A percentile compares a stretch with the other conserved stretches of the same genome.
These are phyloP conservation scores for crab-eating macaque (Macaca fascicularis) DNA, from an alignment of 2,113 vertebrate genomes.

Conservation along the genomic window T2T-MFA8v1.1 NC_088378.1:15397001-15397500, in stretches of 20 bases:
- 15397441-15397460: background rate
- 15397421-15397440: background rate
- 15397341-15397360: constrained; percentile 23
- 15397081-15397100: background rate
- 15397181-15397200: background rate
- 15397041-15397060: background rate
- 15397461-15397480: background rate
- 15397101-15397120: background rate
- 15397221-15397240: background rate
- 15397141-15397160: background rate
- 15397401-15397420: constrained; percentile 19
- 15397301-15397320: constrained; percentile 1
- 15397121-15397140: background rate
- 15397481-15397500: background rate
- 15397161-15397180: background rate
- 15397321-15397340: constrained; percentile 34
- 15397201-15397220: background rate
- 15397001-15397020: background rate
- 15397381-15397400: background rate
- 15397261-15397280: background rate
- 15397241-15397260: background rate
- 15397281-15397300: background rate
- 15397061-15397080: background rate
- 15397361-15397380: background rate
- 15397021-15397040: background rate